Conservation (phyloP, 2,888 invertebrate species). For the Autographa gamma region DNA sequence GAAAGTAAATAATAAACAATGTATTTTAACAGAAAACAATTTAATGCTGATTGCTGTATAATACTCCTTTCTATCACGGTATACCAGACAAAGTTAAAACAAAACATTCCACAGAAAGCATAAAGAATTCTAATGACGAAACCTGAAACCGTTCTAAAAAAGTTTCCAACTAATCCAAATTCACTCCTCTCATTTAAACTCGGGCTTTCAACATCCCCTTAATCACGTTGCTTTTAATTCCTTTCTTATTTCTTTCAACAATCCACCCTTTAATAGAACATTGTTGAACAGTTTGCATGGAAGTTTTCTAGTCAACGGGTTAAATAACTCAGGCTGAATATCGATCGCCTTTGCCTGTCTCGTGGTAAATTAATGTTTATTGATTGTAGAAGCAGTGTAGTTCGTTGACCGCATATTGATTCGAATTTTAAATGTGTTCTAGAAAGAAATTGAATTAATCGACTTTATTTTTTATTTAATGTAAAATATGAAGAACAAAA, state of each 20-base stretch:
- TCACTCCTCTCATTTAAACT: slow-evolving; percentile 45
- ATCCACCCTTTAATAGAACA: slow-evolving; percentile 32
- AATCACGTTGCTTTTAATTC: slow-evolving; percentile 52
- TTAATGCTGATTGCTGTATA: not conserved
- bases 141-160: slow-evolving; percentile 28
- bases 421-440: not conserved
- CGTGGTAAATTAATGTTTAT: slow-evolving; percentile 57
- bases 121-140: slow-evolving; percentile 14
- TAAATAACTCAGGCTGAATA: slow-evolving; percentile 40
- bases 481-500: no score
- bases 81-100: not conserved
- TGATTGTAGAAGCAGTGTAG: slow-evolving; percentile 37
- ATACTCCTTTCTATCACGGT: not conserved
- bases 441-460: not conserved
- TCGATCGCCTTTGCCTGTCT: slow-evolving; percentile 43
- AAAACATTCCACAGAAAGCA: slow-evolving; percentile 7
- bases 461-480: not conserved
- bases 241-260: slow-evolving; percentile 46
- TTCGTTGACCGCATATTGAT: not conserved
- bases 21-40: not conserved
- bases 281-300: slow-evolving; percentile 50
- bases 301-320: slow-evolving; percentile 52
- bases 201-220: slow-evolving; percentile 24
- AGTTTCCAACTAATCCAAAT: slow-evolving; percentile 44
- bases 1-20: no score